These are phyloP conservation scores for Dendrophyllia cribrosa DNA, from an alignment of 64 coral and sea anemone genomes.

Conservation along the genomic window DNA sequence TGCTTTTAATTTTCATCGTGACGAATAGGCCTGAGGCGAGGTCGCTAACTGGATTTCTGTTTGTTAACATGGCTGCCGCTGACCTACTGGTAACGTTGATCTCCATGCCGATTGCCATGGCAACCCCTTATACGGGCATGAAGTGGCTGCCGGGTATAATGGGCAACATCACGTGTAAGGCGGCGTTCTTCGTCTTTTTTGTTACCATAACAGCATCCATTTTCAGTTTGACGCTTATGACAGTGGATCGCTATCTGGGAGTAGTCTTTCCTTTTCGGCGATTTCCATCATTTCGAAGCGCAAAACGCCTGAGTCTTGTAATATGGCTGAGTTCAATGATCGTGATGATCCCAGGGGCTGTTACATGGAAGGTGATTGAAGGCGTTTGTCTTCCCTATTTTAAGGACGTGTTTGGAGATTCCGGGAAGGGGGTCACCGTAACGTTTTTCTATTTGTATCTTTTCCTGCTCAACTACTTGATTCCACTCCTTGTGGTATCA, in stretches of 20 bases:
- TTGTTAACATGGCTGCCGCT: slow-evolving; percentile 52
- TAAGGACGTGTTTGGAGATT: not conserved
- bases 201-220: slow-evolving; percentile 50
- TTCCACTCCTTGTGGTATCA: not conserved
- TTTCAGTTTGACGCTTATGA: slow-evolving; percentile 37
- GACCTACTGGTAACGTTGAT: slow-evolving; percentile 32
- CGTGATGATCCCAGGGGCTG: not conserved
- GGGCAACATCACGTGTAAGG: slow-evolving; percentile 14
- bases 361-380: not conserved
- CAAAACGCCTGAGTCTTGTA: not conserved
- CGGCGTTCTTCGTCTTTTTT: not conserved
- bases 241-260: slow-evolving; percentile 43
- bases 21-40: not conserved
- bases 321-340: slow-evolving; percentile 30
- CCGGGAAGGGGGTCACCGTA: not conserved
- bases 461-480: not conserved
- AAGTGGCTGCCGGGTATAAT: slow-evolving; percentile 4
- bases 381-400: not conserved
- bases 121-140: not conserved
- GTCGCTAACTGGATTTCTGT: slow-evolving; percentile 13
- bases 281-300: not conserved
- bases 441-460: not conserved
- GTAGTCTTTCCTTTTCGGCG: slow-evolving; percentile 24
- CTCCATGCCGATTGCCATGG: slow-evolving; percentile 1
- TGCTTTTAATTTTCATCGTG: not conserved